Evolutionary conservation across 2,888 invertebrate genomes (phyloP).

Genomic region (Hofmannophila pseudospretella): DNA sequence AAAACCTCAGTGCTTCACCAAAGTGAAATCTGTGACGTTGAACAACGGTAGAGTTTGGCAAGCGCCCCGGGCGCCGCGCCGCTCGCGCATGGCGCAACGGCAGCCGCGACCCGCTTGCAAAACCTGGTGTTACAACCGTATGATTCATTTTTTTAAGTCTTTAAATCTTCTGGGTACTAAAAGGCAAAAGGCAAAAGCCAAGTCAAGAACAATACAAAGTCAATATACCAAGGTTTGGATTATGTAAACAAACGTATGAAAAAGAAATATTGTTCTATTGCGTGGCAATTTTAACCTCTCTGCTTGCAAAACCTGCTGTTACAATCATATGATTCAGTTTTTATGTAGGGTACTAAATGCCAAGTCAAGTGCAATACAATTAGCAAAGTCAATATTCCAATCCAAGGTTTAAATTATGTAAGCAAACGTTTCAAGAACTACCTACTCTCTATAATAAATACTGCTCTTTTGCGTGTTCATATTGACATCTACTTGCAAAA

Average conservation of each 20-base stretch:
- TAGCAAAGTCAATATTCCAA: no score
- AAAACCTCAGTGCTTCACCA: slow-evolving; percentile 13
- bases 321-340: neutral
- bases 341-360: no score
- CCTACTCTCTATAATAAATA: no score
- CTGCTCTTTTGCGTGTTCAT: no score
- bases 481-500: no score
- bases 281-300: neutral
- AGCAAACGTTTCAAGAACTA: no score
- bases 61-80: slow-evolving; percentile 19
- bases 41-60: slow-evolving; percentile 32
- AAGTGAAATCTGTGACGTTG: slow-evolving; percentile 26
- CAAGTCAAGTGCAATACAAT: no score
- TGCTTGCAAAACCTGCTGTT: slow-evolving; percentile 11
- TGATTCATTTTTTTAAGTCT: slow-evolving; percentile 2
- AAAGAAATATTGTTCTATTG: neutral
- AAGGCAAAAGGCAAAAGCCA: no score
- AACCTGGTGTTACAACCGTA: slow-evolving; percentile 2
- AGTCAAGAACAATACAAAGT: no score
- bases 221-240: no score
- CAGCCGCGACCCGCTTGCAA: slow-evolving; percentile 11
- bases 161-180: neutral
- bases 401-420: no score
- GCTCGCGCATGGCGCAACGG: slow-evolving; percentile 30
- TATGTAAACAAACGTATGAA: no score